Evolutionary conservation across 2,797 vertebrate genomes (phyloP), one percentile per base, ranked within the genome.

Genomic region (Mus minutoides): DNA sequence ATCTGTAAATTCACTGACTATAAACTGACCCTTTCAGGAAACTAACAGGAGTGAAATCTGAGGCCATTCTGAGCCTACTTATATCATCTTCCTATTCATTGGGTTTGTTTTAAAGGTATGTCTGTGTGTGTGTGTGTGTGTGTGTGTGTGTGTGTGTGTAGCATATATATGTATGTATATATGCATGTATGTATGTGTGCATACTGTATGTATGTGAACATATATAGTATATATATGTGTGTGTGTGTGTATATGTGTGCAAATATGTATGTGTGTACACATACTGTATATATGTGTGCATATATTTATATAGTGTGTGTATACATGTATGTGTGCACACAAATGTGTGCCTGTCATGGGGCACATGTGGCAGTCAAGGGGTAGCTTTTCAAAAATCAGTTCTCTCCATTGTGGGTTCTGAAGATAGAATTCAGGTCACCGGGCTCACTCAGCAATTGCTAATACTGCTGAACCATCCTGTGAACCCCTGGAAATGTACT

Each of bases 1-100:
- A 96, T 96, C 86, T 86, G 37, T 71, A 80, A 83, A 73, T 40
- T 62, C 90, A 85, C 54, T 92, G 88, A 88, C 58, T n/a, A 84
- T 2, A 84, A 16, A 88, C 77, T 34, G 40, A 60, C 19, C 14
- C 54, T 96, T 90, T 43, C 29, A 69, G 83, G n/a, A 56, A 94
- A 91, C 79, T 60, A 88, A 91, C 21, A 64, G 62, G 31, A 62
- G 16, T 46, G 26, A 80, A 58, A 43, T 91, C 49, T 82, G 46
- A 95, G 64, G 52, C 89, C 10, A 77, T 96, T 89, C 93, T 78
- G 62, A 96, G 78, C 19, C 71, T 21, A 84, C 31, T 80, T 40
- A 67, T 46, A 64, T 46, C 80, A 86, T 75, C 85, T 96, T 58
- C 79, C 80, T 60, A 93, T 85, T 13, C 76, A 52, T 91, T 80